Evolutionary conservation across 2,888 invertebrate species (phyloP).

Genomic region (Strigamia crassipes): DNA sequence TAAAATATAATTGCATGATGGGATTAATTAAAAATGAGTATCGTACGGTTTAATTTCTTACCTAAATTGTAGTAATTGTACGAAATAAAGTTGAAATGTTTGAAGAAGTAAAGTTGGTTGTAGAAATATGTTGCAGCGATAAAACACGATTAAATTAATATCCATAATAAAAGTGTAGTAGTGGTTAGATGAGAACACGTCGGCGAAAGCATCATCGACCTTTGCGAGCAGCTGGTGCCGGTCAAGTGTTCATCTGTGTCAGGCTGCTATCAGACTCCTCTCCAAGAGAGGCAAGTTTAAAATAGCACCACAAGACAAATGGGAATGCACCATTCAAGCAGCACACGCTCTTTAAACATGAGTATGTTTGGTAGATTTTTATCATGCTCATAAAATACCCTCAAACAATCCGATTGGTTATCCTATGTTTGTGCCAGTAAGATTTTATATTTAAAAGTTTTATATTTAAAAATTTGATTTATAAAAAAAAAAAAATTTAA

Average conservation of each 20-base stretch:
- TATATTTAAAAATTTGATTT: too few species aligned
- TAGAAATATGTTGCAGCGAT: background rate
- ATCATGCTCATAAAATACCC: background rate
- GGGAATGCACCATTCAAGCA: constrained; percentile 26
- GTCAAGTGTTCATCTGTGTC: constrained; percentile 22
- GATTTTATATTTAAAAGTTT: background rate
- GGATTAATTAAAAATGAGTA: background rate
- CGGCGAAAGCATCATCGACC: background rate
- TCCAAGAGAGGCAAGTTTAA: constrained; percentile 14
- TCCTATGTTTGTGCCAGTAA: background rate
- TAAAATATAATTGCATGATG: background rate
- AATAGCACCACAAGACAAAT: constrained; percentile 27
- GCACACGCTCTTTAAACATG: background rate
- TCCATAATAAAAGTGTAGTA: background rate
- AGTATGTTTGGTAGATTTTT: background rate
- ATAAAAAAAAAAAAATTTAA: background rate
- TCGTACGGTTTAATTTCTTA: background rate
- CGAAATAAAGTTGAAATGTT: background rate
- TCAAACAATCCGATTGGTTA: background rate
- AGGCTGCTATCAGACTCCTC: constrained; percentile 23
- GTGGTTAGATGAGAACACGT: background rate
- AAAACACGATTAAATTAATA: background rate
- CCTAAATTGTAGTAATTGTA: background rate
- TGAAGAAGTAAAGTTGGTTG: background rate
- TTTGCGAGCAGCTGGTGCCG: constrained; percentile 18